Percentiles rank a stretch among this genome's conserved stretches.
Conservation (phyloP, 2,113 vertebrate genomes). For the Atherinomorus stipes region DNA sequence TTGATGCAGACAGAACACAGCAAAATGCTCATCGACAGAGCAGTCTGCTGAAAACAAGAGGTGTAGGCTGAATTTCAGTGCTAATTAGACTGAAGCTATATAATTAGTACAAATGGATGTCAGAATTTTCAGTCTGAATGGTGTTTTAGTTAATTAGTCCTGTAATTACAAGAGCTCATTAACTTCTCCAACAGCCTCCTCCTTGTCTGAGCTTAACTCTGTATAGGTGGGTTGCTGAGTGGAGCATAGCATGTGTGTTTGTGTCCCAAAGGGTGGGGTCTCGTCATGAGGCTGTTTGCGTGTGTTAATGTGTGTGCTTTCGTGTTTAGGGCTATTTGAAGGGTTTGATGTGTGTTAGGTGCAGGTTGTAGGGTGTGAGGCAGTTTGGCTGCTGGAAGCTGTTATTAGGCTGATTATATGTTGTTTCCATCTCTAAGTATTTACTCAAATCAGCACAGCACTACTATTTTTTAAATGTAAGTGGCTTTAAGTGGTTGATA, state of each 20-base stretch:
- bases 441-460: constrained; percentile 57
- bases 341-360: constrained; percentile 46
- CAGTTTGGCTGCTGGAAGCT: constrained; percentile 60
- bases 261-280: constrained; percentile 37
- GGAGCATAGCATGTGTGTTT: constrained; percentile 34
- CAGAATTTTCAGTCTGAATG: constrained; percentile 89
- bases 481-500: constrained; percentile 64
- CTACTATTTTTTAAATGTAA: constrained; percentile 48
- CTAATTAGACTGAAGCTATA: constrained; percentile 86
- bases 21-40: constrained; percentile 34
- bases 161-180: constrained; percentile 90
- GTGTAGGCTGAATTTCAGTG: constrained; percentile 82
- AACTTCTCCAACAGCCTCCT: constrained; percentile 81
- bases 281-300: constrained; percentile 35
- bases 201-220: constrained; percentile 77
- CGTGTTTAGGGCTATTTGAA: constrained; percentile 40
- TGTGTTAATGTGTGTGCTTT: constrained; percentile 28
- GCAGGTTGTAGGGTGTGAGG: constrained; percentile 60
- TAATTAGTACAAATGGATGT: constrained; percentile 90
- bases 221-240: constrained; percentile 75
- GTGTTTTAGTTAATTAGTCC: constrained; percentile 90
- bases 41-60: constrained; percentile 78
- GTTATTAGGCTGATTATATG: constrained; percentile 73
- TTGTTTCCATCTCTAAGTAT: constrained; percentile 73
- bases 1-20: constrained; percentile 23